Evolutionary conservation across 1,140 invertebrate genomes (phyloP).

Genomic region (Bilobella aurantiaca): DNA sequence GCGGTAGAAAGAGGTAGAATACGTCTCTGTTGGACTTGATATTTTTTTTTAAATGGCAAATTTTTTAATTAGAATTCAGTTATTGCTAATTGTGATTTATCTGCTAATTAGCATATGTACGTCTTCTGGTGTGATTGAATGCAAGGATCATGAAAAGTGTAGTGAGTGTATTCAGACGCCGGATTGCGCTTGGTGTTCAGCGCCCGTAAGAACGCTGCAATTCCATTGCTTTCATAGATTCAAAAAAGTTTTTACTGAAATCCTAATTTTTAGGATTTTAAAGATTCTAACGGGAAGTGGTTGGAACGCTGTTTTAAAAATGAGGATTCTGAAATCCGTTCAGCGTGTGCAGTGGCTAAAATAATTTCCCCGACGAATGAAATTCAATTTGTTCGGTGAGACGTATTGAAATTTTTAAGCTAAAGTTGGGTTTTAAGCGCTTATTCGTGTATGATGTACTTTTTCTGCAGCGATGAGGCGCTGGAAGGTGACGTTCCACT

Average conservation of each 20-base stretch:
- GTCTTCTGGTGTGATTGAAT: neutral
- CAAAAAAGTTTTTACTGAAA: too few species aligned
- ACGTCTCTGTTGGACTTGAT: too few species aligned
- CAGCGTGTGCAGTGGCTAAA: neutral
- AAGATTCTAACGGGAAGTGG: constrained; percentile 40
- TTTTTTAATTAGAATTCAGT: too few species aligned
- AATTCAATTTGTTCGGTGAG: too few species aligned
- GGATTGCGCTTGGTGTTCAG: constrained; percentile 85
- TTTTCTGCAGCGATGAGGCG: constrained; percentile 24
- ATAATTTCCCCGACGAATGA: neutral
- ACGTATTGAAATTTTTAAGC: too few species aligned
- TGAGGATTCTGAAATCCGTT: constrained; percentile 38
- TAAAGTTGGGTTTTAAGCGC: too few species aligned
- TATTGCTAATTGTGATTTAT: too few species aligned
- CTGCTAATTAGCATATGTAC: neutral
- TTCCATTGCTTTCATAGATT: too few species aligned
- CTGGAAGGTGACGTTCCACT: constrained; percentile 41
- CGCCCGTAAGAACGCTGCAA: constrained; percentile 56
- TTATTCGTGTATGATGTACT: too few species aligned
- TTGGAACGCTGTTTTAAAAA: constrained; percentile 46
- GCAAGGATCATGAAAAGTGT: constrained; percentile 59
- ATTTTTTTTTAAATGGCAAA: too few species aligned
- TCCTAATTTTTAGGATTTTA: constrained; percentile 31
- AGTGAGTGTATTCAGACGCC: constrained; percentile 81
- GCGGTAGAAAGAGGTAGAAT: too few species aligned